A percentile compares a stretch with the other conserved stretches of the same genome.
Conservation (phyloP, 2,113 vertebrate species). For the Phrynosoma platyrhinos region DNA sequence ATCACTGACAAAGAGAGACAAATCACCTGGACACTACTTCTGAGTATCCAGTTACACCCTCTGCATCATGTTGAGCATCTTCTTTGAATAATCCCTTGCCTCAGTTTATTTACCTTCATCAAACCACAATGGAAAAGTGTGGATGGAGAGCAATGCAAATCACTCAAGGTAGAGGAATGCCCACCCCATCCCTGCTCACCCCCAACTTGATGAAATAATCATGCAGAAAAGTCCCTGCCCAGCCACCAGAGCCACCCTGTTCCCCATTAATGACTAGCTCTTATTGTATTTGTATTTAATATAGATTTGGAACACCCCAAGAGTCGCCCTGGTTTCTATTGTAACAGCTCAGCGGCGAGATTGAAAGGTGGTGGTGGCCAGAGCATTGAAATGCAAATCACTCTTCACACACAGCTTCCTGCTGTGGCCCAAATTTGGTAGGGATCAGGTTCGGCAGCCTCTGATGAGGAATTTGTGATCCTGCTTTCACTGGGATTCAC, state of each 20-base stretch:
- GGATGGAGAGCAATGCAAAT: constrained; percentile 36
- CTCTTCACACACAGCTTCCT: constrained; percentile 67
- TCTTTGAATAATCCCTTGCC: constrained; percentile 36
- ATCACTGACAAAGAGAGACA: no score
- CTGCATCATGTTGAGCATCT: not conserved
- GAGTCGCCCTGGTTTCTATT: constrained; percentile 63
- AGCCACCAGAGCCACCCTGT: constrained; percentile 38
- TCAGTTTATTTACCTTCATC: constrained; percentile 43
- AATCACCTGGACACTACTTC: no score
- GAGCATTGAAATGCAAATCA: constrained; percentile 81
- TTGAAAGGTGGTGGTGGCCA: constrained; percentile 75
- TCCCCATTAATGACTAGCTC: constrained; percentile 54
- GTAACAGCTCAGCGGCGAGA: constrained; percentile 61
- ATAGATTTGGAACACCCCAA: constrained; percentile 54
- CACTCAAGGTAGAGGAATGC: constrained; percentile 27
- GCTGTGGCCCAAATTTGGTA: constrained; percentile 78
- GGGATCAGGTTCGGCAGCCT: constrained; percentile 70
- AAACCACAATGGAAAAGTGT: constrained; percentile 55
- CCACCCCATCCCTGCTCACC: not conserved
- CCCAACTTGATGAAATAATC: constrained; percentile 51
- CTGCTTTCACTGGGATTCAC: constrained; percentile 74
- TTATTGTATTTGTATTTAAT: constrained; percentile 53
- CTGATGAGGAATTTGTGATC: constrained; percentile 73
- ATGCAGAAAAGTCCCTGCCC: constrained; percentile 48
- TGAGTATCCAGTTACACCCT: not conserved